Base-by-base conservation (phyloP, 2,888 invertebrate species). In the Megastigmus dorsalis region DNA sequence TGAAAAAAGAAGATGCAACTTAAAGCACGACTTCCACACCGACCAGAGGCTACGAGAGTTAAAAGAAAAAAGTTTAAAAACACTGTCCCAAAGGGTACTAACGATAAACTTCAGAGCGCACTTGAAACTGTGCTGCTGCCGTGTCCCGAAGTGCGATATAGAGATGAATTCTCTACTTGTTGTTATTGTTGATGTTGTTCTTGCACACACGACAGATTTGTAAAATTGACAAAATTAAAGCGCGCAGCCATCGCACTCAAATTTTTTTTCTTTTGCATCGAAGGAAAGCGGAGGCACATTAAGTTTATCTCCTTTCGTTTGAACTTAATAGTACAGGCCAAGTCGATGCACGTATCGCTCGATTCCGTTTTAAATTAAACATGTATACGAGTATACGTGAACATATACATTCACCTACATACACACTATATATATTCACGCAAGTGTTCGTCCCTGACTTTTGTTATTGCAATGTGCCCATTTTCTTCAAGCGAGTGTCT, bases 181-280 rank as follows among this genome's bases (percentile, higher is more conserved):
- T 50, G 50, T 59, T 74, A 60, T 63, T 74, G 59, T 50, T 66
- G 74, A 54, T 66, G 59, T 65, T 74, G 28, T 63, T 65, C 60
- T 65, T 66, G 60, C 60, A 28, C 62, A 70, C 74, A 60, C 60
- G 70, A 74, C 65, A 66, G 60, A 52, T 69, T 66, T 66, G 60
- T 66, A 74, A 70, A 74, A 69, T 48, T 26, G 15, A 65, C 7
- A 30, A 26, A 74, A 54, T 20, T 30, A 1, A 54, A 45, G 36
- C 50, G 48, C 33, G 26, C n/a, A 36, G 30, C n/a, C 41, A 26
- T 23, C 20, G 55, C 20, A 26, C 15, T 28, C 3, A 7, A 26
- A n/a, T 30, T 38, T 55, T 48, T 66, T 28, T 28, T 18, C 26
- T 59, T 50, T 48, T 63, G n/a, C 10, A 30, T 15, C 54, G n/a